Conservation (phyloP, 2,888 invertebrate species). For the Agrotis segetum region DNA sequence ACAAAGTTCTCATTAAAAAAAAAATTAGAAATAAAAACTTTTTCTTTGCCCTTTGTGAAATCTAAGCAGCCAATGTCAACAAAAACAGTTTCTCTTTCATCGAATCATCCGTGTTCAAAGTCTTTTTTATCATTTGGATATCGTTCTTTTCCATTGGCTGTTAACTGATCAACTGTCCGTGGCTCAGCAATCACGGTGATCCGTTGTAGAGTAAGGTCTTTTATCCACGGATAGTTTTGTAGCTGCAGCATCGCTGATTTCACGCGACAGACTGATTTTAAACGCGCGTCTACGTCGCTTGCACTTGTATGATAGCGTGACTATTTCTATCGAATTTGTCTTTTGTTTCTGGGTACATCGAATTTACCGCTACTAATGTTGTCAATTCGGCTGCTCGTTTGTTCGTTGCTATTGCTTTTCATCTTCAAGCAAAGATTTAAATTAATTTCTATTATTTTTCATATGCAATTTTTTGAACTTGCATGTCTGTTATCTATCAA, state of each 20-base stretch:
- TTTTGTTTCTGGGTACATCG: too few relatives aligned
- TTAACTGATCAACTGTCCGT: conserved; percentile 40
- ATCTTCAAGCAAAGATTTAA: too few relatives aligned
- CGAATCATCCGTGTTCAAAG: conserved; percentile 27
- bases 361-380: too few relatives aligned
- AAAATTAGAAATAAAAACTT: not conserved
- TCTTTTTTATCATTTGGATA: conserved; percentile 49
- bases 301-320: not conserved
- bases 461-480: too few relatives aligned
- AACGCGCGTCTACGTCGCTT: not conserved
- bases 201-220: conserved; percentile 11
- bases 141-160: conserved; percentile 47
- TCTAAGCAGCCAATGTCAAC: conserved; percentile 26
- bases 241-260: not conserved
- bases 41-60: conserved; percentile 19
- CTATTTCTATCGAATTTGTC: not conserved
- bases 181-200: conserved; percentile 43
- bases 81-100: conserved; percentile 31
- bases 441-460: too few relatives aligned
- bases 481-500: too few relatives aligned
- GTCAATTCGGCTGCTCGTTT: too few relatives aligned
- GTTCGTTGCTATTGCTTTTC: too few relatives aligned
- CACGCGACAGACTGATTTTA: not conserved
- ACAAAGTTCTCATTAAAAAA: conserved; percentile 1
- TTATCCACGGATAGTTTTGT: not conserved